Evolutionary conservation across 2,888 invertebrate genomes (phyloP).

Genomic region (Drosophila mimica): DNA sequence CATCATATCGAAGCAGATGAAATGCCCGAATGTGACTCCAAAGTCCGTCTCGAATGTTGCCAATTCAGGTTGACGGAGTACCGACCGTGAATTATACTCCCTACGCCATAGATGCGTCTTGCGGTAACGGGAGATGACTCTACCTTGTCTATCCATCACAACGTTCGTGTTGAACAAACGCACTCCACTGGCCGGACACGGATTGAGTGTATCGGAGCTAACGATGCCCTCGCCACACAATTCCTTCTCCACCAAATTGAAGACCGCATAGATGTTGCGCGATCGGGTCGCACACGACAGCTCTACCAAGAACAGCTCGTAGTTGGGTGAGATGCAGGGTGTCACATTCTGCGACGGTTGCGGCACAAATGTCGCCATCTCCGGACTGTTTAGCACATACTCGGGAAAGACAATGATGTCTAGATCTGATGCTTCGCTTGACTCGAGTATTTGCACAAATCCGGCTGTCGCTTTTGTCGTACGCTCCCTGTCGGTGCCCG

Average conservation of each 20-base stretch:
- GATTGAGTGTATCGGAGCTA: constrained; percentile 48
- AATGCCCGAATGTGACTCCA: constrained; percentile 91
- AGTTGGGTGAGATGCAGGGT: constrained; percentile 76
- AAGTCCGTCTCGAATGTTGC: constrained; percentile 90
- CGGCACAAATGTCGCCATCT: constrained; percentile 81
- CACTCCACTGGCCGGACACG: constrained; percentile 64
- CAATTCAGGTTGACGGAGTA: constrained; percentile 86
- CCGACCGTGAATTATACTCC: constrained; percentile 86
- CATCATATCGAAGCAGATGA: constrained; percentile 93
- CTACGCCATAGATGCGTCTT: constrained; percentile 84
- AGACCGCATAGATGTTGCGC: constrained; percentile 86
- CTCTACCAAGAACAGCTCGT: constrained; percentile 67
- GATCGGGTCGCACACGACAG: constrained; percentile 87
- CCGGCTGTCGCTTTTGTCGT: constrained; percentile 40
- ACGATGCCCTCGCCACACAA: constrained; percentile 84
- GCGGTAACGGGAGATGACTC: constrained; percentile 87
- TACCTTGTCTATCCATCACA: constrained; percentile 90
- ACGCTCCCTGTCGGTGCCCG: constrained; percentile 61
- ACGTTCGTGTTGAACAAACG: constrained; percentile 91
- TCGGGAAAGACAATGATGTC: constrained; percentile 94
- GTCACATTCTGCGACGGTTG: constrained; percentile 75
- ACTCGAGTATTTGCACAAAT: constrained; percentile 73
- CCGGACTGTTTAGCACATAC: constrained; percentile 83
- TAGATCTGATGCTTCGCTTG: constrained; percentile 80
- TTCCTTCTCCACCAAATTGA: constrained; percentile 86